Base-by-base conservation (phyloP, 2,888 invertebrate species). In the Drosophila formosana region DNA sequence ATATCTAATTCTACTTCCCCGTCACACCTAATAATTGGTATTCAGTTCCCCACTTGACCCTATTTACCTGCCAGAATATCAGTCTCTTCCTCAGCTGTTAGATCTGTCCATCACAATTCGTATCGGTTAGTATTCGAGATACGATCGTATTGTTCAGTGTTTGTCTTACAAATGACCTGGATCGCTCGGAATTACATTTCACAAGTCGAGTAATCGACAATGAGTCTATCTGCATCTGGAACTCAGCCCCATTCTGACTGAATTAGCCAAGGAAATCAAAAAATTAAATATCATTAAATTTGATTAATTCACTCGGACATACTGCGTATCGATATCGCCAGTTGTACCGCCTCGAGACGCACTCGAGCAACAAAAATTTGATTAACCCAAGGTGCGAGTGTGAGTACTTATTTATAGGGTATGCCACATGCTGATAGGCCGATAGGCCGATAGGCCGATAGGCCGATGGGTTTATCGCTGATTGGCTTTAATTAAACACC, bases 401-500 rank as follows among this genome's bases (percentile, higher is more conserved):
- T 11, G 30, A 39, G 56, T 64, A 55, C 55, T 56, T 56, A 75
- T 81, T 71, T 72, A 51, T 66, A 52, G 78, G 70, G 78, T 68
- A 63, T 68, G 75, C 78, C 78, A 72, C 84, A 70, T 82, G 87
- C 82, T 88, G 82, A 86, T 88, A 83, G 74, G 61, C 73, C 56
- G 75, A 81, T 77, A 41, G 62, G 61, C 73, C 56, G 75, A 81
- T 77, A 41, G 62, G 87, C 82, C 86, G 82, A 86, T 88, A 83
- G 74, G 61, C 73, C 56, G 75, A 81, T 77, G 39, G 62, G 37
- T 45, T 76, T 82, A 86, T 85, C 83, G 71, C 80, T 88, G 89
- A 89, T 89, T 87, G 84, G 80, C 60, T 86, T 89, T 87, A 87
- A 87, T 87, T 87, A 87, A 87, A 88, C 89, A 82, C 88, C 74